Evolutionary conservation across 2,113 vertebrate species (phyloP).

Genomic region (Motacilla alba): DNA sequence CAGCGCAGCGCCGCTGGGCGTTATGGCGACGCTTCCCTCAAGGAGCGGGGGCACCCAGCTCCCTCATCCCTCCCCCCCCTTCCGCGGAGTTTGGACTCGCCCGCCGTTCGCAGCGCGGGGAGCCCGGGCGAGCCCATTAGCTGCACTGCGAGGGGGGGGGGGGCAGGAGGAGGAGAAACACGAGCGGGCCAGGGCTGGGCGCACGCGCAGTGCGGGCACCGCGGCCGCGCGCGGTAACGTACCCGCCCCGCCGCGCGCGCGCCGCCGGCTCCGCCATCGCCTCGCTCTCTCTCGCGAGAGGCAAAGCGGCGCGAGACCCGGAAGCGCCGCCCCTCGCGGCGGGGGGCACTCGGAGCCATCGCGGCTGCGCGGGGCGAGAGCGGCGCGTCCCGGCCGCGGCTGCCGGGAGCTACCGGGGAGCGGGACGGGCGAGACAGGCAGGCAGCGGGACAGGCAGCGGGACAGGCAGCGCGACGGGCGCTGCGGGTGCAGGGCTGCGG

Average conservation of each 20-base stretch:
- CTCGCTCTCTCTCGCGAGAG: not conserved
- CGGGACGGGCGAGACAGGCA: not conserved
- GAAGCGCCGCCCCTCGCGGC: not conserved
- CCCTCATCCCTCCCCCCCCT: not conserved
- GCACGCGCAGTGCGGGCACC: not conserved
- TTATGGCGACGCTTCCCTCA: not conserved
- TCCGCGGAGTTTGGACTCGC: not conserved
- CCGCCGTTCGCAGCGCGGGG: rapidly evolving
- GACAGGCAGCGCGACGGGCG: too few species aligned
- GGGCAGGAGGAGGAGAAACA: not conserved
- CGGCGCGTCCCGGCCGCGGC: not conserved
- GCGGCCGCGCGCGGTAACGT: not conserved
- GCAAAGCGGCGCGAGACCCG: not conserved
- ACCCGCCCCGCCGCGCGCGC: not conserved
- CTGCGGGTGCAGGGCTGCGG: too few species aligned
- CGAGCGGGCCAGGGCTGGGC: rapidly evolving
- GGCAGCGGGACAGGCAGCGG: too few species aligned
- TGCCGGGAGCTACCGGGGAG: not conserved
- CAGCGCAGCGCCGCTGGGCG: not conserved
- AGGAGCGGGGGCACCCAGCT: rapidly evolving
- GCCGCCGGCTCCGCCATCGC: not conserved
- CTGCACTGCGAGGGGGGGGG: not conserved
- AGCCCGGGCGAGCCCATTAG: not conserved
- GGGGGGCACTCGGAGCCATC: not conserved
- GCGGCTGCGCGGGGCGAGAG: not conserved